Base-by-base conservation (phyloP, 2,888 invertebrate species). In the Microplitis deprimator region DNA sequence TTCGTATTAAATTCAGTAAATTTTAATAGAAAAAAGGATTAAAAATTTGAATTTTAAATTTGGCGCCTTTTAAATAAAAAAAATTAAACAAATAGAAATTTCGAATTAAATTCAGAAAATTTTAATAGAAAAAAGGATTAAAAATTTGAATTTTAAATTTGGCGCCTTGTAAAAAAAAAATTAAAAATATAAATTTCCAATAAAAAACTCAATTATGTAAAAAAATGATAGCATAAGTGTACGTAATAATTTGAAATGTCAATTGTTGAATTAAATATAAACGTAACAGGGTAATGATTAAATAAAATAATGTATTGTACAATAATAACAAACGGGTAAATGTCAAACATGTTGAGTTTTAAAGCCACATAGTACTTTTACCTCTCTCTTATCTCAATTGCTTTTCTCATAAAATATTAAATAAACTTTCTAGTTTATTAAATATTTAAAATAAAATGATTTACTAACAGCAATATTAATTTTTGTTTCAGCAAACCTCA, bases 401-500 rank as follows among this genome's bases (percentile, higher is more conserved):
- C 50, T 7, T 68, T 68, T 38, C 40, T 62, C 5, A 61, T 61
- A 62, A 60, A 16, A 60, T 4, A 71, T 13, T 59, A 29, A n/a
- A 13, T 16, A 13, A 50, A 50, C 50, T 50, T 50, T 50, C 50
- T 50, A 50, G 50, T 50, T 29, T 29, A 29, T 29, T 29, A 29
- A 29, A 29, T 2, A 3, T 29, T 39, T 41, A n/a, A 20, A 20
- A 41, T 8, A 38, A 29, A 29, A 67, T 8, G 7, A 73, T 29
- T 62, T 13, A 13, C 16, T 16, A 6, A 7, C 29, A 29, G 6
- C n/a, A 17, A 71, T 61, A 39, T 39, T 61, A 17, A 61, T 38
- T 72, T 76, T 10, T 76, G 29, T 77, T 77, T 16, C 62, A 77
- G 76, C 5, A 73, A 40, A 17, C 29, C 50, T 17, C 62, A 41